Conservation (phyloP, 1,140 invertebrate genomes). For the Drosophila asahinai region DNA sequence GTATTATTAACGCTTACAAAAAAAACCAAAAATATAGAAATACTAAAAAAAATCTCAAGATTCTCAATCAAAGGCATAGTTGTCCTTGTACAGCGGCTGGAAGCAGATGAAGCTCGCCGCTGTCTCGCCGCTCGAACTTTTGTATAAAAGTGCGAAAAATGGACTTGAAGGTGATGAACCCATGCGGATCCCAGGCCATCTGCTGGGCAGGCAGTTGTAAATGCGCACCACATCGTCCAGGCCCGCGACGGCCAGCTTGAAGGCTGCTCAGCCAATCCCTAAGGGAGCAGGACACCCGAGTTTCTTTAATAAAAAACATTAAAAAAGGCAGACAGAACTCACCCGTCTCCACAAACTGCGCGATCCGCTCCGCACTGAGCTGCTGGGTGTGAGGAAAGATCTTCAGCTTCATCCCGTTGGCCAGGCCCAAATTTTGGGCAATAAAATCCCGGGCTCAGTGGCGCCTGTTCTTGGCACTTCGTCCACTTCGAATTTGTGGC, state of each 20-base stretch:
- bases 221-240: constrained; percentile 94
- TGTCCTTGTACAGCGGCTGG: constrained; percentile 89
- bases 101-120: constrained; percentile 90
- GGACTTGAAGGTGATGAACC: constrained; percentile 92
- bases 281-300: not conserved
- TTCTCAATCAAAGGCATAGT: constrained; percentile 87
- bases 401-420: constrained; percentile 71
- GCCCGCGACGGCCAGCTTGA: constrained; percentile 93
- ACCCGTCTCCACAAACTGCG: constrained; percentile 85
- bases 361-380: constrained; percentile 74
- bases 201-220: constrained; percentile 89
- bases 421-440: constrained; percentile 65
- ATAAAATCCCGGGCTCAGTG: constrained; percentile 68
- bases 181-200: constrained; percentile 93
- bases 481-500: constrained; percentile 78
- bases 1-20: constrained; percentile 55
- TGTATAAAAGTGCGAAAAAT: constrained; percentile 88
- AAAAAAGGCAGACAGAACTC: not conserved
- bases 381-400: constrained; percentile 85
- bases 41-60: constrained; percentile 10
- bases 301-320: not conserved
- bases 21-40: constrained; percentile 58
- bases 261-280: constrained; percentile 87
- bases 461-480: constrained; percentile 68
- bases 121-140: constrained; percentile 87